phyloP scores from a whole-genome alignment of 2,113 vertebrate genomes.

The Gavia stellata region DNA sequence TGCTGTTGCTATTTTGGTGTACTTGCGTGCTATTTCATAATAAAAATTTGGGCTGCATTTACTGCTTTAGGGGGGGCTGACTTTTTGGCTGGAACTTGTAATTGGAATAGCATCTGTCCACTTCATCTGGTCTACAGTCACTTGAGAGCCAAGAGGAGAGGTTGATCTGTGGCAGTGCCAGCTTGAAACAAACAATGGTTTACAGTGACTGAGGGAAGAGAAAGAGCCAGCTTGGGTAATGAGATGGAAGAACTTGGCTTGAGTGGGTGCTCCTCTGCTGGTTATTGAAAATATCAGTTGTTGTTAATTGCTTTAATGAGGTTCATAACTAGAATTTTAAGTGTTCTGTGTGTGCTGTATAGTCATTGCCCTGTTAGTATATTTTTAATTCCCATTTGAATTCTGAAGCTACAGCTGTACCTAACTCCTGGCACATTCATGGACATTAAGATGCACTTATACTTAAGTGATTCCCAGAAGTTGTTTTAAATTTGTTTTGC shows the following conservation, averaged over 20 bases:
- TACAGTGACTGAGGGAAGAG: background rate
- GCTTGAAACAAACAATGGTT: background rate
- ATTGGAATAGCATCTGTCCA: background rate
- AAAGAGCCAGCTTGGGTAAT: background rate
- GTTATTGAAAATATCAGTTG: background rate
- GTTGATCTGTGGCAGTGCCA: background rate
- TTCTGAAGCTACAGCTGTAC: background rate
- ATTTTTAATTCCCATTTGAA: background rate
- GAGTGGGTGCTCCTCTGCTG: background rate
- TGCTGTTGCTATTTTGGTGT: background rate
- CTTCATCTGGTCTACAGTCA: background rate
- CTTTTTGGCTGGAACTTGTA: background rate
- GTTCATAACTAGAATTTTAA: background rate
- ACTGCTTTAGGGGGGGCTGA: background rate
- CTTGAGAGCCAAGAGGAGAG: background rate
- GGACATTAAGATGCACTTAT: background rate
- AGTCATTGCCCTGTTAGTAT: background rate
- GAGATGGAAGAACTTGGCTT: conserved; percentile 3
- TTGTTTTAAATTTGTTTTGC: background rate
- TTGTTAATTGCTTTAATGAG: conserved; percentile 26
- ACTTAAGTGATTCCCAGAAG: background rate
- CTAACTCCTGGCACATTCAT: background rate
- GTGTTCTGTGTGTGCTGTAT: background rate
- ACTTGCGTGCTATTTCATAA: background rate
- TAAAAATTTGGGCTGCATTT: background rate